Base-by-base conservation (phyloP, 2,888 invertebrate species). In the Dastarcus helophoroides region DNA sequence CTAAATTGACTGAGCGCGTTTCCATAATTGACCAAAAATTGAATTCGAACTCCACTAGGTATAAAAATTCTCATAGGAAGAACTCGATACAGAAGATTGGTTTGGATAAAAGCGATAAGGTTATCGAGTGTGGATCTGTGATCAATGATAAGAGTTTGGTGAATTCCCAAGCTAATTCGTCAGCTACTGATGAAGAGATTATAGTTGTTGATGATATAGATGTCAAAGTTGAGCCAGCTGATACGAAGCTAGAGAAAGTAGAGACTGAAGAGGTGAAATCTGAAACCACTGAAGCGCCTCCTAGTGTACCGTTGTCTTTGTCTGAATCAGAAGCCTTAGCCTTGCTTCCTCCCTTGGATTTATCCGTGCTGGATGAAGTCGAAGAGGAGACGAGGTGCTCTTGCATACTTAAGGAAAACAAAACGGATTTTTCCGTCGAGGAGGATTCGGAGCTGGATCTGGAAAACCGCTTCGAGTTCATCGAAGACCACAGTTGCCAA, bases 321-420 rank as follows among this genome's bases (percentile, higher is more conserved):
- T 65, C 67, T 8, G 65, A 71, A 11, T 71, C 73, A 43, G 73
- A 73, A 38, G 76, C 79, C 34, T 60, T 77, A 44, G 65, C 73
- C 13, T 65, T 69, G 48, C 63, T 82, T 47, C 81, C 81, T 26
- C 76, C 79, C 1, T 54, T 82, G 30, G 73, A 79, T 55, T 56
- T 37, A 17, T 40, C 48, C 3, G 41, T 47, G n/a, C 33, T 46
- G 2, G 44, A 50, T 11, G 46, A 46, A 4, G 42, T 46, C 2
- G 37, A 39, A 5, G 37, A 40, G 12, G 42, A 46, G 10, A 44
- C 46, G 2, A 29, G 29, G n/a, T 61, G 60, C 33, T 47, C 46
- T 3, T 60, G 61, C 37, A 34, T 46, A 13, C 38, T 58, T 9
- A 50, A 49, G 19, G 55, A 56, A 32, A 45, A 47, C 32, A 54